Evolutionary conservation across 2,797 vertebrate genomes (phyloP), one percentile per base, ranked within the genome.

Genomic region (Australoheros facetus): DNA sequence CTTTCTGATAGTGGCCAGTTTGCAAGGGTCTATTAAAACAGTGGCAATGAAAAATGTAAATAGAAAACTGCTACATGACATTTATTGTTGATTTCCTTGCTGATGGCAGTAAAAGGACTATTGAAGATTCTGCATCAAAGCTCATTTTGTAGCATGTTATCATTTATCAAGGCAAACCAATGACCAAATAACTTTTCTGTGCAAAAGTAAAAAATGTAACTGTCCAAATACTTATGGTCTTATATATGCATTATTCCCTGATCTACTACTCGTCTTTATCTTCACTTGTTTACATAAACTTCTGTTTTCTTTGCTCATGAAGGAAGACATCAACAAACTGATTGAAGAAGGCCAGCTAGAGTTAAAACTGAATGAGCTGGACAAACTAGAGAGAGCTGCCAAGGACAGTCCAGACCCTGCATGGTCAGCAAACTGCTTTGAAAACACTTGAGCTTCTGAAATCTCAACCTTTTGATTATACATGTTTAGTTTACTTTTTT

Each of bases 301-400:
- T 5, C 30, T 76, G n/a, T 80, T 84, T 7, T 84, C 34, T 85
- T 21, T 79, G 10, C 69, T 45, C 3, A 21, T 82, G 1, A 85
- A 99, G 98, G 96, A 96, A 6, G 97, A 98, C 89, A 96, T 98
- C 76, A 88, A 84, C 51, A 95, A 94, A 74, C 89, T 99, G 56
- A 96, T 97, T 76, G 89, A 96, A 4, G 97, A 99, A 78, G 98
- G 97, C 1, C 95, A 94, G 19, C 93, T 99, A 34, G 95, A 97
- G 55, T n/a, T 19, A 14, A 97, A 97, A 73, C 87, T 99, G 16
- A 90, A 93, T 48, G 93, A 96, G 7, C 82, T 99, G 90, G 98
- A 99, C 77, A 91, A 92, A 76, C 94, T 99, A 8, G 96, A 96
- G 86, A 92, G 89, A 30, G 94, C 93, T 71, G 94, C 95, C 2